Evolutionary conservation across 2,888 invertebrate genomes (phyloP).

Genomic region (Nasonia oneida): DNA sequence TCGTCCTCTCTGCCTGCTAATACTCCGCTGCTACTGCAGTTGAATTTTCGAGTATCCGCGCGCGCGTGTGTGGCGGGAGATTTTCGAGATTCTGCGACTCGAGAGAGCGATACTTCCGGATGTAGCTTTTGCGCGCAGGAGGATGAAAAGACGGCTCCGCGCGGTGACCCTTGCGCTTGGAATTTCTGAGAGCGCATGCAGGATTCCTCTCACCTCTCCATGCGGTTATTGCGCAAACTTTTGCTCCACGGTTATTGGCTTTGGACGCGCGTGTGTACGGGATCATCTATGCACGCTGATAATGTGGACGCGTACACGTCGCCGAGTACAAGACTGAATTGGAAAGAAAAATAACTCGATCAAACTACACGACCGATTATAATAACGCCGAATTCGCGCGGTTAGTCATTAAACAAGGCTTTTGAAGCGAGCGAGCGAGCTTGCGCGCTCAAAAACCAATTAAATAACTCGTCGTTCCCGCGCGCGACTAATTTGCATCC

Average conservation of each 20-base stretch:
- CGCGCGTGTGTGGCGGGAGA: not conserved
- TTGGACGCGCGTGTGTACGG: not conserved
- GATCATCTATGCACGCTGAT: too few species aligned
- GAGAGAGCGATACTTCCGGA: slow-evolving; percentile 18
- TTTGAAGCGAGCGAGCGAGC: not conserved
- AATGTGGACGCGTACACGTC: too few species aligned
- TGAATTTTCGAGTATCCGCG: slow-evolving; percentile 39
- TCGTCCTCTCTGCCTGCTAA: not conserved
- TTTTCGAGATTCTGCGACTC: not conserved
- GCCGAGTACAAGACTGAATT: too few species aligned
- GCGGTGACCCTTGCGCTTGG: not conserved
- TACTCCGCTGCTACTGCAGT: not conserved
- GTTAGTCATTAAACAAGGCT: too few species aligned
- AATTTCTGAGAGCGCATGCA: not conserved
- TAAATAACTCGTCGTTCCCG: not conserved
- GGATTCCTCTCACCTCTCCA: not conserved
- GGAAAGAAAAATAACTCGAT: too few species aligned
- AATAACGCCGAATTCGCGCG: not conserved
- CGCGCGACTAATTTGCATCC: not conserved
- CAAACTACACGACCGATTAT: not conserved
- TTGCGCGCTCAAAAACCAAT: not conserved
- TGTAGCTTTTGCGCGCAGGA: not conserved
- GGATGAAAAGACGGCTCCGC: slow-evolving; percentile 14
- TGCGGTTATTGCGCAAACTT: not conserved
- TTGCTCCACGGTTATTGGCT: too few species aligned